Evolutionary conservation across 2,113 vertebrate species (phyloP).

Genomic region (Colaptes auratus): DNA sequence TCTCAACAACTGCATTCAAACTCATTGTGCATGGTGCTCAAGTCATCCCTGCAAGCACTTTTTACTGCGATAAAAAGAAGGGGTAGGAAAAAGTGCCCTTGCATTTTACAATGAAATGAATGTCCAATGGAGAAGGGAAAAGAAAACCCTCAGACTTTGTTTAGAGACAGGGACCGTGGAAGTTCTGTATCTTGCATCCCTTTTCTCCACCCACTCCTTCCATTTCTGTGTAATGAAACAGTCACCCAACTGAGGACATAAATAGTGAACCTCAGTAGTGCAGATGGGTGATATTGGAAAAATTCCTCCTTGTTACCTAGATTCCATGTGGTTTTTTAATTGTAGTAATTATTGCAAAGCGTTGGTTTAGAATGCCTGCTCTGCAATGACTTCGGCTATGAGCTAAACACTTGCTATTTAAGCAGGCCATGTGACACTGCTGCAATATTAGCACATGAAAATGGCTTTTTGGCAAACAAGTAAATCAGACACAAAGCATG

Average conservation of each 20-base stretch:
- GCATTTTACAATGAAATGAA: neutral
- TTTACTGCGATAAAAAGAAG: neutral
- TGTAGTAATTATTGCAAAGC: neutral
- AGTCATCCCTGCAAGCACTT: neutral
- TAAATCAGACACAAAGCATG: constrained; percentile 49
- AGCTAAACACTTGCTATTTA: neutral
- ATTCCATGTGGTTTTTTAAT: neutral
- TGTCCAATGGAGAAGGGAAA: neutral
- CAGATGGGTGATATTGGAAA: neutral
- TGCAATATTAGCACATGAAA: constrained; percentile 18
- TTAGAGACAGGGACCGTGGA: neutral
- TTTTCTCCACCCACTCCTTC: neutral
- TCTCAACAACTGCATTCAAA: neutral
- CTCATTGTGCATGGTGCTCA: neutral
- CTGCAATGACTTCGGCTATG: neutral
- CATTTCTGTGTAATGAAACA: accelerated
- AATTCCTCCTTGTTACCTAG: neutral
- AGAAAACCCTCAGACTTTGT: neutral
- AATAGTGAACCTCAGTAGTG: neutral
- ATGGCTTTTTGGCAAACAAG: constrained; percentile 35
- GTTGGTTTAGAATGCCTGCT: neutral
- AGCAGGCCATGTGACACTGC: neutral
- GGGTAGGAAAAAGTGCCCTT: neutral
- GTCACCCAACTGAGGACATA: neutral
- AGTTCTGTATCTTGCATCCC: neutral